Percentiles rank a stretch among this genome's conserved stretches.
These are phyloP conservation scores for Amazona guildingii DNA, from an alignment of 2,113 vertebrate genomes.

Conservation along the genomic window DNA sequence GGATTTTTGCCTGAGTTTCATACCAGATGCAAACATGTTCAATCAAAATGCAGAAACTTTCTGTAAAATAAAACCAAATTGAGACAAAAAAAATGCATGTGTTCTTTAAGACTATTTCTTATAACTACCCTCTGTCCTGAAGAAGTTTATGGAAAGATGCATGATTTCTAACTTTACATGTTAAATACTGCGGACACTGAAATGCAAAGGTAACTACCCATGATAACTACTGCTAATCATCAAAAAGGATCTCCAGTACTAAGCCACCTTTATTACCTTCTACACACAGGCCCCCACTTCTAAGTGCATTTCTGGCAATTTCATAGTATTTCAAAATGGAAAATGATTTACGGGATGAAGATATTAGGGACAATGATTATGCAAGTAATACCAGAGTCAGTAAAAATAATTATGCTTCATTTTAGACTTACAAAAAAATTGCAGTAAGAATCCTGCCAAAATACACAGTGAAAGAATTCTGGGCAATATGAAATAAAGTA, in stretches of 20 bases:
- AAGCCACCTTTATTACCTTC: not conserved
- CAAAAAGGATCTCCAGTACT: not conserved
- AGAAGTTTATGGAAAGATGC: not conserved
- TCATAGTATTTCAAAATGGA: not conserved
- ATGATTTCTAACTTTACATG: not conserved
- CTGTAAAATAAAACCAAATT: not conserved
- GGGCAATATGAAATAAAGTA: not conserved
- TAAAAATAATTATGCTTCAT: not conserved
- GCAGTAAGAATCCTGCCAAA: not conserved
- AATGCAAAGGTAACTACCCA: not conserved
- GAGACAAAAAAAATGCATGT: accelerated
- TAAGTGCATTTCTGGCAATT: not conserved
- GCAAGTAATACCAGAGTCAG: not conserved
- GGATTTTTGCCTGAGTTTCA: not conserved
- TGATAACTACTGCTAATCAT: not conserved
- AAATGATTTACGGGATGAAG: not conserved
- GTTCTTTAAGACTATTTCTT: not conserved
- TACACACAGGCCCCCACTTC: accelerated
- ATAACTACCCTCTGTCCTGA: not conserved
- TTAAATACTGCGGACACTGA: not conserved
- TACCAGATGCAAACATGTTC: not conserved
- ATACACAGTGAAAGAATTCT: not conserved
- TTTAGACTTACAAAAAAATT: not conserved
- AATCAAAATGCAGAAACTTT: not conserved
- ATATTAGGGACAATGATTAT: not conserved